Conservation (phyloP, 2,797 vertebrate species). For the Lophius americanus region DNA sequence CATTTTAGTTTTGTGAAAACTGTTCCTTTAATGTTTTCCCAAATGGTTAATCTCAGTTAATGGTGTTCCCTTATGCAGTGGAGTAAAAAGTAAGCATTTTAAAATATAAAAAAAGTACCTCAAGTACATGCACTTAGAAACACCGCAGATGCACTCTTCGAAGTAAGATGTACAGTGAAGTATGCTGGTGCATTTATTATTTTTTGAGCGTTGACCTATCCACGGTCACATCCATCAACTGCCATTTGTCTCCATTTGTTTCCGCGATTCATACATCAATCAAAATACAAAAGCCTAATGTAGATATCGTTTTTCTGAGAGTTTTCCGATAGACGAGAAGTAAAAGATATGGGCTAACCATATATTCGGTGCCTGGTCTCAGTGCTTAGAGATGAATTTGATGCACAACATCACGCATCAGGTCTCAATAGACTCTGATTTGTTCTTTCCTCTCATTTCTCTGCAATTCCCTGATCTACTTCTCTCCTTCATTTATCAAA, state of each 20-base stretch:
- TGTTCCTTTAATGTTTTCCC: no score
- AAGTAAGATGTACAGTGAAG: constrained; percentile 16
- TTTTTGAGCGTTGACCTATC: constrained; percentile 38
- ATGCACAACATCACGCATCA: constrained; percentile 38
- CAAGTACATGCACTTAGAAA: constrained; percentile 6
- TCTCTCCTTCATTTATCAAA: constrained; percentile 56
- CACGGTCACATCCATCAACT: constrained; percentile 58
- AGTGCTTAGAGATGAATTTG: constrained; percentile 50
- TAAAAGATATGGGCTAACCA: constrained; percentile 54
- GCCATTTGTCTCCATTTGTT: constrained; percentile 55
- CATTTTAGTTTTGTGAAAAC: no score
- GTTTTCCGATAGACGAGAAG: constrained; percentile 58
- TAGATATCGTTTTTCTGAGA: constrained; percentile 58
- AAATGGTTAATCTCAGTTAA: no score
- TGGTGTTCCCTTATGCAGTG: not conserved
- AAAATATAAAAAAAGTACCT: not conserved
- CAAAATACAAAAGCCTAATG: constrained; percentile 53
- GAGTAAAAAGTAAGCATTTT: not conserved
- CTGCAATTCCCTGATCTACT: constrained; percentile 31
- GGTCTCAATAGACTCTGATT: constrained; percentile 35
- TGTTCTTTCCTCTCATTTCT: constrained; percentile 27
- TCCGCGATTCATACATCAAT: constrained; percentile 59
- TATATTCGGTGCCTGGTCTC: constrained; percentile 50
- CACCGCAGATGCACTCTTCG: constrained; percentile 1
- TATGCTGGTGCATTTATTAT: constrained; percentile 36